Evolutionary conservation across 2,797 vertebrate species (phyloP).

Genomic region (Anabacerthia variegaticeps): DNA sequence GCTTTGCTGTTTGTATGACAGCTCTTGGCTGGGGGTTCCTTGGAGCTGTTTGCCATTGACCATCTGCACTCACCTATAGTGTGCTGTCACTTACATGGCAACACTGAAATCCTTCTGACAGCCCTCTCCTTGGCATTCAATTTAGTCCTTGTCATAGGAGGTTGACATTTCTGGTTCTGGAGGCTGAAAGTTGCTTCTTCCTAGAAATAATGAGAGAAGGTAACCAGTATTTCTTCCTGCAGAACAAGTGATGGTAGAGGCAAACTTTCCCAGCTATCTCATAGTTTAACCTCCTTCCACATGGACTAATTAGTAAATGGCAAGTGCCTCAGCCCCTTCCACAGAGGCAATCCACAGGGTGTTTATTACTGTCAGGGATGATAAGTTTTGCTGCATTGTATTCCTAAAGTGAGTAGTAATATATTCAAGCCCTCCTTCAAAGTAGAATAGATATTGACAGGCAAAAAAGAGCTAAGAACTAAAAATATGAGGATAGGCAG

Average conservation of each 20-base stretch:
- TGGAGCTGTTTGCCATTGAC: background rate
- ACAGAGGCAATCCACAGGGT: background rate
- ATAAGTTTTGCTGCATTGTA: background rate
- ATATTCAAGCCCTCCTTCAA: background rate
- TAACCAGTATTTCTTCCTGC: background rate
- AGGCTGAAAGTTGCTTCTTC: background rate
- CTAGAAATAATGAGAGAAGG: background rate
- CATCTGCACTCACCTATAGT: background rate
- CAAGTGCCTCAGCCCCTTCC: background rate
- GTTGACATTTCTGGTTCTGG: background rate
- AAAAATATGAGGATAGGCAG: background rate
- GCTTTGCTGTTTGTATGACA: background rate
- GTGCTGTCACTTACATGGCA: background rate
- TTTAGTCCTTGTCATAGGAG: background rate
- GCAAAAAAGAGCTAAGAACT: background rate
- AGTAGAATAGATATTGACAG: background rate
- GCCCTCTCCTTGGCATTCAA: background rate
- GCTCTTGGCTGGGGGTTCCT: background rate
- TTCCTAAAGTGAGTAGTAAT: background rate
- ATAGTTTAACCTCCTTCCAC: background rate
- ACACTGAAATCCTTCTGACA: background rate
- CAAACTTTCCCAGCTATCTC: background rate
- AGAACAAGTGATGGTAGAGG: background rate
- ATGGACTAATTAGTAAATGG: background rate
- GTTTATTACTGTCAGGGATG: background rate